Conservation (phyloP, 2,888 invertebrate genomes). For the Osmoderma eremita region DNA sequence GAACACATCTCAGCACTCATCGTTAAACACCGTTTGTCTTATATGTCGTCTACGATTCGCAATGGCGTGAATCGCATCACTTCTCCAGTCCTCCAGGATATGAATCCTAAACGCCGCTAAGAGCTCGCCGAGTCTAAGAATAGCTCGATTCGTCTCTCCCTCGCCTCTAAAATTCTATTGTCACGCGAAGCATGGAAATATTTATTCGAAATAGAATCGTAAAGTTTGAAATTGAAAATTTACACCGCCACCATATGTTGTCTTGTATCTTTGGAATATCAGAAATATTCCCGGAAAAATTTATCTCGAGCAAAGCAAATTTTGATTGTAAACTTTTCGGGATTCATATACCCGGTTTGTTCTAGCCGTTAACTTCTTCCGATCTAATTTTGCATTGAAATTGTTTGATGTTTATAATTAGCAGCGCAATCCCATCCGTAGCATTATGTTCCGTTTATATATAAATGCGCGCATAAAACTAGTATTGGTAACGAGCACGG, state of each 20-base stretch:
- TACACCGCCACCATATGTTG: no score
- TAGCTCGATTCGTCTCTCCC: neutral
- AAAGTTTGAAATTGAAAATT: no score
- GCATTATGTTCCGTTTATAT: conserved; percentile 18
- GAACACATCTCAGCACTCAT: neutral
- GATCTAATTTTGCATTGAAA: conserved; percentile 12
- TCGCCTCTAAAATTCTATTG: no score
- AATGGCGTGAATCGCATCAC: conserved; percentile 19
- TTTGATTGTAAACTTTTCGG: no score
- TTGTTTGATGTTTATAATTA: conserved; percentile 29
- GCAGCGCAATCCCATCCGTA: neutral
- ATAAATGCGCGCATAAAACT: neutral
- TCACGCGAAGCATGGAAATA: no score
- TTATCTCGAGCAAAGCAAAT: no score
- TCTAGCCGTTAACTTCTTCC: neutral
- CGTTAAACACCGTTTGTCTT: conserved; percentile 10
- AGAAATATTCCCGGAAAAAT: no score
- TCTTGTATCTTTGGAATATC: no score
- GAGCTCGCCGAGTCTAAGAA: conserved; percentile 7
- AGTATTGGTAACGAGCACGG: neutral
- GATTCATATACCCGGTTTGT: neutral
- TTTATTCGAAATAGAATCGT: no score
- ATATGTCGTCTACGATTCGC: conserved; percentile 20
- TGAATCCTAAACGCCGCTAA: conserved; percentile 10
- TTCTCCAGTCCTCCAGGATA: no score